These are phyloP conservation scores for Malthinus seriepunctatus DNA, from an alignment of 2,888 invertebrate genomes.

Conservation along the genomic window DNA sequence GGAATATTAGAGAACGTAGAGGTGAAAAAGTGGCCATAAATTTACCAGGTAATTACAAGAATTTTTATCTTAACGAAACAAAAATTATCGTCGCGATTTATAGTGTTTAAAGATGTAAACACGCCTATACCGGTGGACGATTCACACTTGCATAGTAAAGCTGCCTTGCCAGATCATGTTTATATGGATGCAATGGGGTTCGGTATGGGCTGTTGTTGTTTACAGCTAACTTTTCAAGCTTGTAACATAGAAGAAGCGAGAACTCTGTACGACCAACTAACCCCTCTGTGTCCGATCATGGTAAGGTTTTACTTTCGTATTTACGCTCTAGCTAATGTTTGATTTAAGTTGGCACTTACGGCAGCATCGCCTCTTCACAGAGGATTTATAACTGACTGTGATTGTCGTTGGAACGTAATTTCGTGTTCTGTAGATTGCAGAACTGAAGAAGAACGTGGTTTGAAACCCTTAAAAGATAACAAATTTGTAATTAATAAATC, in stretches of 20 bases:
- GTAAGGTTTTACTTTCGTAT: constrained; percentile 54
- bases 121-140: constrained; percentile 86
- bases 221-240: constrained; percentile 96
- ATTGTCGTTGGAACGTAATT: constrained; percentile 98
- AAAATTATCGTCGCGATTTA: background rate
- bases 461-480: constrained; percentile 70
- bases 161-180: constrained; percentile 85
- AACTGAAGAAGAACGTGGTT: constrained; percentile 88
- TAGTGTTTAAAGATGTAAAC: constrained; percentile 87
- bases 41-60: constrained; percentile 75
- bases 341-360: constrained; percentile 83
- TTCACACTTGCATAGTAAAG: constrained; percentile 64
- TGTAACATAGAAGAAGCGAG: constrained; percentile 96
- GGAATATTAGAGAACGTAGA: constrained; percentile 88
- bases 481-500: constrained; percentile 90
- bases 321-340: background rate
- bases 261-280: constrained; percentile 94
- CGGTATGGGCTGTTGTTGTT: constrained; percentile 98
- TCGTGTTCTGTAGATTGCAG: constrained; percentile 95
- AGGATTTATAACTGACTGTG: constrained; percentile 92
- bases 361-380: constrained; percentile 96
- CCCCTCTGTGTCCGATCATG: constrained; percentile 96
- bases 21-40: constrained; percentile 97
- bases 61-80: too few species aligned
- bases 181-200: constrained; percentile 99